Evolutionary conservation across 2,797 vertebrate species (phyloP).

Genomic region (Pempheris klunzingeri): DNA sequence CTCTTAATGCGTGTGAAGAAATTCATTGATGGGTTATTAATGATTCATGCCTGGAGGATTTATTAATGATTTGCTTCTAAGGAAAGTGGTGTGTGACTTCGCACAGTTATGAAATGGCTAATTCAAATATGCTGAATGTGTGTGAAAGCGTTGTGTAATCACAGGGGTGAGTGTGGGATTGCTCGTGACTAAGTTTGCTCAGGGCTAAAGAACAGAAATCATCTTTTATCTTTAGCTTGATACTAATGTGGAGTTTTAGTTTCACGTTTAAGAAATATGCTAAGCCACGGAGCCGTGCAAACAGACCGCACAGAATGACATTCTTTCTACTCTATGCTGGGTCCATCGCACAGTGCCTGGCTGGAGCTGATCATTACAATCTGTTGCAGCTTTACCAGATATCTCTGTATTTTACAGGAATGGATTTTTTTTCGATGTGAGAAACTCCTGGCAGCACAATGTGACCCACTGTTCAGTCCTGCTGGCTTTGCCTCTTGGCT

Average conservation of each 20-base stretch:
- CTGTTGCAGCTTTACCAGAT: slow-evolving; percentile 45
- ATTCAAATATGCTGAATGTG: slow-evolving; percentile 25
- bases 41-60: slow-evolving; percentile 43
- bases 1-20: slow-evolving; percentile 12
- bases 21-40: slow-evolving; percentile 49
- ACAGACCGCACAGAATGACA: background rate
- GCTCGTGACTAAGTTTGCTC: slow-evolving; percentile 20
- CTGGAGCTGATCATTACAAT: slow-evolving; percentile 49
- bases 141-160: slow-evolving; percentile 5
- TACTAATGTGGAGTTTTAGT: slow-evolving; percentile 4
- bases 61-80: slow-evolving; percentile 44
- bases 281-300: slow-evolving; percentile 10
- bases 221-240: slow-evolving; percentile 9
- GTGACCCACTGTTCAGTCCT: slow-evolving; percentile 42
- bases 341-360: slow-evolving; percentile 16
- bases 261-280: slow-evolving; percentile 11
- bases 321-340: slow-evolving; percentile 1
- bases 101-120: slow-evolving; percentile 5
- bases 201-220: slow-evolving; percentile 15
- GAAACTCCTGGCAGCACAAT: slow-evolving; percentile 53
- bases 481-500: slow-evolving; percentile 55
- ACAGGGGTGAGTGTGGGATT: slow-evolving; percentile 2
- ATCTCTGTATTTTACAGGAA: slow-evolving; percentile 33
- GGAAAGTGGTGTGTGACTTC: background rate
- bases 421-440: slow-evolving; percentile 19